These are phyloP conservation scores for Exaiptasia diaphana DNA, from an alignment of 64 coral and sea anemone species.

Conservation along the genomic window DNA sequence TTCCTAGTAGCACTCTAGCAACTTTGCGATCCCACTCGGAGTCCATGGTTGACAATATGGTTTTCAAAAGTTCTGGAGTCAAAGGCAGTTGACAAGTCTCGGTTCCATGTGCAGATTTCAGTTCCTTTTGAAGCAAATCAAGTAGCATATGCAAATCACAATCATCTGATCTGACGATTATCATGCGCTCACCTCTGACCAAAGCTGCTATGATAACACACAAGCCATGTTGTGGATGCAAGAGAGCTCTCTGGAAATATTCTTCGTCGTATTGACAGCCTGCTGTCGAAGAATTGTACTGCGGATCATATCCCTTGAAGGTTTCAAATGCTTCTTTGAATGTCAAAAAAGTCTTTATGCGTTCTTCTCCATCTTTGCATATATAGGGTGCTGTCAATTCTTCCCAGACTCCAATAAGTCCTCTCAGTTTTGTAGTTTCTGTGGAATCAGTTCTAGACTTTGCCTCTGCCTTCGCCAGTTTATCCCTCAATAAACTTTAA, in stretches of 20 bases:
- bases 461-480: conserved; percentile 10
- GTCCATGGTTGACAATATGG: conserved; percentile 49
- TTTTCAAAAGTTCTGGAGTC: conserved; percentile 16
- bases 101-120: neutral
- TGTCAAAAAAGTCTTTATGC: conserved; percentile 41
- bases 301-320: neutral
- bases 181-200: conserved; percentile 13
- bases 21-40: conserved; percentile 41
- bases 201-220: conserved; percentile 40
- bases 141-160: conserved; percentile 8
- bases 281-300: neutral
- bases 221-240: conserved; percentile 41
- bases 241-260: conserved; percentile 47
- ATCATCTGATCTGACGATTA: conserved; percentile 3
- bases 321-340: conserved; percentile 44
- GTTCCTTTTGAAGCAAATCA: conserved; percentile 22
- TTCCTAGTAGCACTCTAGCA: conserved; percentile 24
- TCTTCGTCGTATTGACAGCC: conserved; percentile 27
- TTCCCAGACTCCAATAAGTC: conserved; percentile 31
- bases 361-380: conserved; percentile 33
- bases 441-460: neutral
- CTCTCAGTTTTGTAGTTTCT: neutral
- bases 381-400: conserved; percentile 17
- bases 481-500: conserved; percentile 13
- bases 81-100: conserved; percentile 19